phyloP scores from a whole-genome alignment of 2,888 invertebrate genomes.

The Drosophila kuntzei region DNA sequence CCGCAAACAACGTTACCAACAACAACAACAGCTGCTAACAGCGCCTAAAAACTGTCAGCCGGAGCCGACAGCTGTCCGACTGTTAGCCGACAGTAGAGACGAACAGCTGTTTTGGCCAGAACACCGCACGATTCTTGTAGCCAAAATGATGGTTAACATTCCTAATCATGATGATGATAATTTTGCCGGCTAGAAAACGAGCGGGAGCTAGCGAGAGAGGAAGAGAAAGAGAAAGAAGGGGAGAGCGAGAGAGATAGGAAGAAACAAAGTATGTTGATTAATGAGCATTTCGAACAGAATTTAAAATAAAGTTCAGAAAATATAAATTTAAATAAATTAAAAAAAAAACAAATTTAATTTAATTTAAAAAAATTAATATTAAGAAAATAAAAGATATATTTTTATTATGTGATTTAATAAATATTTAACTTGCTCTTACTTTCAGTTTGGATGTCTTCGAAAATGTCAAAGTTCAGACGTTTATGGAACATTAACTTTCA shows the following conservation, averaged over 20 bases:
- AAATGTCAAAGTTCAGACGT: constrained; percentile 16
- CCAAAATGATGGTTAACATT: constrained; percentile 17
- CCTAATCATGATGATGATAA: constrained; percentile 11
- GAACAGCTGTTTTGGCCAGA: constrained; percentile 54
- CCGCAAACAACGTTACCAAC: constrained; percentile 23
- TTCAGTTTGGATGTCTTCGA: not conserved
- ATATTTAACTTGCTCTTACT: not conserved
- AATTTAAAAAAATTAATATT: not conserved
- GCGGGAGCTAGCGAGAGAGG: not conserved
- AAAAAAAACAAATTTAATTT: not conserved
- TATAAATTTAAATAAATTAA: not conserved
- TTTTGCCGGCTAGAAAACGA: constrained; percentile 29
- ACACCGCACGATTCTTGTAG: not conserved
- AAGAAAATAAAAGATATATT: not conserved
- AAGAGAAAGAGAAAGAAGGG: not conserved
- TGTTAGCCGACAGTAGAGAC: constrained; percentile 36
- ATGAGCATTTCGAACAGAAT: not conserved
- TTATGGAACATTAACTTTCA: constrained; percentile 1
- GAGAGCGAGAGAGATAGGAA: not conserved
- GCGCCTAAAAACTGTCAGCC: constrained; percentile 8
- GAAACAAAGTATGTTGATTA: not conserved
- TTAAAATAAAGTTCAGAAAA: not conserved
- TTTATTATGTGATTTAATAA: not conserved
- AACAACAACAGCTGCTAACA: constrained; percentile 71
- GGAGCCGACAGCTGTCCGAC: constrained; percentile 48